These are phyloP conservation scores for Mormyrus proboscirostris DNA, from an alignment of 2,797 vertebrate species.

Conservation along the genomic window DNA sequence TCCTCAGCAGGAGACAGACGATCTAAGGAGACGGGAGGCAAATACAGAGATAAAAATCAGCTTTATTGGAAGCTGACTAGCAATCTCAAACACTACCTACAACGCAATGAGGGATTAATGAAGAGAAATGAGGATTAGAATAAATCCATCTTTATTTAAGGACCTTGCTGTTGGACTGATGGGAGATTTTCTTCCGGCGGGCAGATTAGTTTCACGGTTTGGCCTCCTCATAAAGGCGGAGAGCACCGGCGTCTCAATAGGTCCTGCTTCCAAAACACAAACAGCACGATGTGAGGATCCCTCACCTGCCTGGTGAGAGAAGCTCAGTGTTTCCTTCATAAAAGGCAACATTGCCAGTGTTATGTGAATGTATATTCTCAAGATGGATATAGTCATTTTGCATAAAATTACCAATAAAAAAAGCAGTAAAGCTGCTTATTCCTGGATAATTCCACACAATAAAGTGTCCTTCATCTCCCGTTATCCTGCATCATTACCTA, in stretches of 20 bases:
- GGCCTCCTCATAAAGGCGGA: background rate
- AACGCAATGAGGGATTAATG: slow-evolving; percentile 7
- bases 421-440: background rate
- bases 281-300: background rate
- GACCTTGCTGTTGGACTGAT: background rate
- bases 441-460: background rate
- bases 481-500: background rate
- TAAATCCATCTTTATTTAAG: slow-evolving; percentile 13
- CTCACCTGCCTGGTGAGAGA: background rate
- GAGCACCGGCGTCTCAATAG: background rate
- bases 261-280: background rate
- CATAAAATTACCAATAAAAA: background rate
- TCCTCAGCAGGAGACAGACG: background rate
- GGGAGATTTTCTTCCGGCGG: background rate
- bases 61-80: slow-evolving; percentile 9
- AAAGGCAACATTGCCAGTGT: background rate
- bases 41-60: slow-evolving; percentile 15
- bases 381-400: background rate
- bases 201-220: slow-evolving; percentile 12
- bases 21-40: background rate
- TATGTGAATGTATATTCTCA: background rate
- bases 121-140: slow-evolving; percentile 18
- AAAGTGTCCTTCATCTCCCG: background rate
- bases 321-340: background rate
- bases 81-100: slow-evolving; percentile 12